These are phyloP conservation scores for Branchellion lobata DNA, from an alignment of 2,888 invertebrate genomes.

Conservation along the genomic window DNA sequence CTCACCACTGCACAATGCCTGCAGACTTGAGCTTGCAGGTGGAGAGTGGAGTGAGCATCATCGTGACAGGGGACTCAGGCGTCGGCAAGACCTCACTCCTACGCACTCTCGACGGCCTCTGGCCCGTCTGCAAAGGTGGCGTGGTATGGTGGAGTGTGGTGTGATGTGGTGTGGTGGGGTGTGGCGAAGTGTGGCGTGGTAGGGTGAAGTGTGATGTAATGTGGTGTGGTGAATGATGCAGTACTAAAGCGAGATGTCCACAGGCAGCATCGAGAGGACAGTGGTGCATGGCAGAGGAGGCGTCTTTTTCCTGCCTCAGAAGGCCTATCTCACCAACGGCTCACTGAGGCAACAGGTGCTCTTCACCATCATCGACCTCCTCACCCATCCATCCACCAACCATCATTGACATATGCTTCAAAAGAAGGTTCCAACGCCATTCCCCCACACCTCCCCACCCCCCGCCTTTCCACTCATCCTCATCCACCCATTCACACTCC, in stretches of 20 bases:
- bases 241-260: too few species aligned
- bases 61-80: conserved; percentile 93
- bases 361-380: not conserved
- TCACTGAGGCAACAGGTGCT: conserved; percentile 65
- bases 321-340: conserved; percentile 67
- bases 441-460: not conserved
- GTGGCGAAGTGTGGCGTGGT: too few species aligned
- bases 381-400: not conserved
- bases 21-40: conserved; percentile 64
- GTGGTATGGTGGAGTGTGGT: not conserved
- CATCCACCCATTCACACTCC: not conserved
- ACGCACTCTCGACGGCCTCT: conserved; percentile 86
- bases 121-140: conserved; percentile 68
- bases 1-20: not conserved
- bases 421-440: not conserved
- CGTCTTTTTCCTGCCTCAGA: conserved; percentile 66
- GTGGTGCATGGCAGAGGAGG: conserved; percentile 56
- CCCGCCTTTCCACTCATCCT: not conserved
- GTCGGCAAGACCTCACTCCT: conserved; percentile 88
- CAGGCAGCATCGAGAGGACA: conserved; percentile 48
- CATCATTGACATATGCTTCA: too few species aligned
- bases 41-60: conserved; percentile 65
- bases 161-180: too few species aligned
- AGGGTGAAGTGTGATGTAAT: too few species aligned
- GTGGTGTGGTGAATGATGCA: too few species aligned